Conservation (phyloP, 1,140 invertebrate genomes). For the Formica exsecta region DNA sequence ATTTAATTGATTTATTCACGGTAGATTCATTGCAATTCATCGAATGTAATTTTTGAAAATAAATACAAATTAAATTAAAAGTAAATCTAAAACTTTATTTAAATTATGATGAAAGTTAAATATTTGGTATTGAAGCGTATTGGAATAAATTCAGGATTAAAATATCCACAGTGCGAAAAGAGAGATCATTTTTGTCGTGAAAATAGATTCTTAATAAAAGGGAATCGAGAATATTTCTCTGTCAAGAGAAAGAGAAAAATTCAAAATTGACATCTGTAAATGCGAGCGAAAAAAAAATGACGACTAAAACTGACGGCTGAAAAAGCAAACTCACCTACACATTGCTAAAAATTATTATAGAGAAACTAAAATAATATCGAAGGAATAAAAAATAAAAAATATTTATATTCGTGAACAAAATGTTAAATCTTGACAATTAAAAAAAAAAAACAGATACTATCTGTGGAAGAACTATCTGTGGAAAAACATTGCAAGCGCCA, state of each 20-base stretch:
- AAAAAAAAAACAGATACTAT: not conserved
- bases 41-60: not conserved
- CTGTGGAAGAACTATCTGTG: not conserved
- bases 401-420: not conserved
- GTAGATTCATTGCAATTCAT: not conserved
- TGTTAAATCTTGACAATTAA: not conserved
- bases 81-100: conserved; percentile 10
- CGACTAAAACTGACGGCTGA: not conserved
- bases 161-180: not conserved
- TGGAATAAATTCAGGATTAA: conserved; percentile 5
- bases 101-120: conserved; percentile 14
- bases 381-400: not conserved
- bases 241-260: conserved; percentile 26
- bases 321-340: not conserved
- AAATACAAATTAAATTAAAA: conserved; percentile 20
- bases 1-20: no score
- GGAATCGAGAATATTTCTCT: conserved; percentile 14
- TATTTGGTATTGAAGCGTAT: conserved; percentile 8
- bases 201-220: conserved; percentile 27
- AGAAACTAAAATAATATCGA: not conserved
- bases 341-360: conserved; percentile 23
- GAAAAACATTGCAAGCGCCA: not conserved
- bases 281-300: not conserved
- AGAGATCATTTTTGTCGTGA: conserved; percentile 8
- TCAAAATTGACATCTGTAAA: not conserved